A percentile compares a stretch with the other conserved stretches of the same genome.
Conservation (phyloP, 2,888 invertebrate genomes). For the Cacoxenus indagator region DNA sequence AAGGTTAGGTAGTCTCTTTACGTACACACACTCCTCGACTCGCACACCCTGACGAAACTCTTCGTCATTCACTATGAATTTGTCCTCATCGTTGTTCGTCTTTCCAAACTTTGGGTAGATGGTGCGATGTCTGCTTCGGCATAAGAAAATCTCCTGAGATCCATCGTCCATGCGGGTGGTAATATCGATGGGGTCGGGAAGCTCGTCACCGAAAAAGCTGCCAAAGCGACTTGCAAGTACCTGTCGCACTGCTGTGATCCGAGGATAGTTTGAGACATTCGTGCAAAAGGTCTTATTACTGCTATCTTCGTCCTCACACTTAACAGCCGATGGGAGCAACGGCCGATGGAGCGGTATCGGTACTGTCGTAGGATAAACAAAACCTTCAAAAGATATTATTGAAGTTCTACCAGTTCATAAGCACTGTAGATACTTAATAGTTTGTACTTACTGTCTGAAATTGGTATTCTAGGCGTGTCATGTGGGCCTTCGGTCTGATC, state of each 20-base stretch:
- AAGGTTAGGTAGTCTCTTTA: slow-evolving; percentile 44
- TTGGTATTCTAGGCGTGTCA: slow-evolving; percentile 15
- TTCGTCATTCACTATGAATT: slow-evolving; percentile 79
- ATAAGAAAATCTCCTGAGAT: slow-evolving; percentile 69
- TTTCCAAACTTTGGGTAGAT: slow-evolving; percentile 76
- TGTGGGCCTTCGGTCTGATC: slow-evolving; percentile 47
- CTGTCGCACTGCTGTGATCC: slow-evolving; percentile 58
- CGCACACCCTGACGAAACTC: slow-evolving; percentile 79
- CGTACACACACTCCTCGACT: slow-evolving; percentile 82
- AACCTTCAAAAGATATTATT: slow-evolving; percentile 33
- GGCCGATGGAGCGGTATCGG: not conserved
- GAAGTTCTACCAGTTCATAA: slow-evolving; percentile 27
- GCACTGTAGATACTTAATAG: slow-evolving; percentile 36
- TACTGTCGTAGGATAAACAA: slow-evolving; percentile 49
- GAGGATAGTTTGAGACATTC: slow-evolving; percentile 71
- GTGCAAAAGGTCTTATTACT: slow-evolving; percentile 70
- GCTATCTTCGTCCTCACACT: slow-evolving; percentile 48
- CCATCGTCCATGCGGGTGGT: slow-evolving; percentile 71
- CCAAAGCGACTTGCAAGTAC: slow-evolving; percentile 55
- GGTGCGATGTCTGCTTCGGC: slow-evolving; percentile 69
- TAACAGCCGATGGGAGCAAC: too few relatives aligned
- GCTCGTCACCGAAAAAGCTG: slow-evolving; percentile 65
- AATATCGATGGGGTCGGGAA: slow-evolving; percentile 71
- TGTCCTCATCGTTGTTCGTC: slow-evolving; percentile 77
- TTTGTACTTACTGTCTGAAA: slow-evolving; percentile 44